Conservation (phyloP, 2,888 invertebrate genomes). For the Sarcophaga variegata region DNA sequence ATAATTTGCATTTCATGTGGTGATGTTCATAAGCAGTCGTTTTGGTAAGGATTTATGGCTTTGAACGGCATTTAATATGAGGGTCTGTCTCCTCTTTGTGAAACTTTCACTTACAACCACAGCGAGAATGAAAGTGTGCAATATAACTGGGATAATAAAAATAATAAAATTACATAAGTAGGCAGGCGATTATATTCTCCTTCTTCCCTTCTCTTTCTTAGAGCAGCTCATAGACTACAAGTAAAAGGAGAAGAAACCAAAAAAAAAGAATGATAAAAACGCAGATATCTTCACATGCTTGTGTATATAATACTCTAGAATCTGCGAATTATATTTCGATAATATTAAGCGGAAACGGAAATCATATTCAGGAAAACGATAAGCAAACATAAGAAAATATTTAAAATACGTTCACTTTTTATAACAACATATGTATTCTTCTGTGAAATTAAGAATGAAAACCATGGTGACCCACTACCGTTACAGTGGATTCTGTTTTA, state of each 20-base stretch:
- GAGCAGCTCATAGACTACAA: too few relatives aligned
- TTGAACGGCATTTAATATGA: conserved; percentile 76
- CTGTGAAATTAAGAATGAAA: too few relatives aligned
- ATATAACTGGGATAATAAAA: conserved; percentile 77
- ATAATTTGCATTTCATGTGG: conserved; percentile 71
- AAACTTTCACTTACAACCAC: not conserved
- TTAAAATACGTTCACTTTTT: not conserved
- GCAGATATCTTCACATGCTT: too few relatives aligned
- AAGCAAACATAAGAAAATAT: not conserved
- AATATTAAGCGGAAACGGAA: conserved; percentile 76
- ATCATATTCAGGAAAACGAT: conserved; percentile 70
- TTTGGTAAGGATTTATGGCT: conserved; percentile 79
- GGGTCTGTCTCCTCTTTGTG: conserved; percentile 5
- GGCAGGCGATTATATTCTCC: conserved; percentile 39
- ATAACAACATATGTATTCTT: too few relatives aligned
- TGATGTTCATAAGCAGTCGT: conserved; percentile 79
- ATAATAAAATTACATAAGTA: conserved; percentile 79
- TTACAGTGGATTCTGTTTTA: too few relatives aligned
- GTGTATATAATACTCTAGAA: not conserved
- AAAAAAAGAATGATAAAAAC: too few relatives aligned
- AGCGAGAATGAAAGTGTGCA: conserved; percentile 66
- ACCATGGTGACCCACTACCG: too few relatives aligned
- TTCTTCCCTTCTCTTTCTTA: too few relatives aligned
- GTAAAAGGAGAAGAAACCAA: too few relatives aligned
- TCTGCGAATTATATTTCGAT: conserved; percentile 1